Evolutionary conservation across 2,113 vertebrate species (phyloP).

Genomic region (Phycodurus eques): DNA sequence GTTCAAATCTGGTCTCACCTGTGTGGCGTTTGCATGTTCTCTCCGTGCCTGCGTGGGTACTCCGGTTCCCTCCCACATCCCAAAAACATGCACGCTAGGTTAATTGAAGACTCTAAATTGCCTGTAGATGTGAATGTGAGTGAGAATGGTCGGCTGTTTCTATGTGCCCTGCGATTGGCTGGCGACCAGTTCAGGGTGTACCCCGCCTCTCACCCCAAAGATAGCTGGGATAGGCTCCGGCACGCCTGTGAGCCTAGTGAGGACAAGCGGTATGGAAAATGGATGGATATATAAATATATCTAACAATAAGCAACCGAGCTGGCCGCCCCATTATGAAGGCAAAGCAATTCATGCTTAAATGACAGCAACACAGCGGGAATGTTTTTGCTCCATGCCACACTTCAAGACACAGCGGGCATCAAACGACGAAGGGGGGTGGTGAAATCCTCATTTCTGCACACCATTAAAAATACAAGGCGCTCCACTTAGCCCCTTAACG

Average conservation of each 20-base stretch:
- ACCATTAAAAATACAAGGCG: slow-evolving; percentile 6
- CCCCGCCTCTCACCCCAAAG: no score
- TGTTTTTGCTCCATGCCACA: neutral
- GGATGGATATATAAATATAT: neutral
- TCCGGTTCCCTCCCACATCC: neutral
- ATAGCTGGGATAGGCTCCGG: no score
- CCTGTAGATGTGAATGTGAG: no score
- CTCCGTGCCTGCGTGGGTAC: no score
- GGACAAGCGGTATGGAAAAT: no score
- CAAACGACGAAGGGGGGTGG: neutral
- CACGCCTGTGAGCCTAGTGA: no score
- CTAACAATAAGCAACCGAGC: neutral
- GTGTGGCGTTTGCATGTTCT: no score
- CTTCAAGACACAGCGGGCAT: neutral
- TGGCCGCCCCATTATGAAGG: neutral
- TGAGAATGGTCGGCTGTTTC: no score
- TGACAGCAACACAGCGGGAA: neutral
- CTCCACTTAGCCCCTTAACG: slow-evolving; percentile 24
- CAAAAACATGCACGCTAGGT: neutral
- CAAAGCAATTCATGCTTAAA: neutral
- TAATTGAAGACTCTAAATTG: no score
- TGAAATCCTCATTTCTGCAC: neutral
- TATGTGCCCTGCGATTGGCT: no score
- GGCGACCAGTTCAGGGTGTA: no score
- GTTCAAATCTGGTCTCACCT: no score